These are phyloP conservation scores for Andrena fulva DNA, from an alignment of 2,888 invertebrate species.

Conservation along the genomic window DNA sequence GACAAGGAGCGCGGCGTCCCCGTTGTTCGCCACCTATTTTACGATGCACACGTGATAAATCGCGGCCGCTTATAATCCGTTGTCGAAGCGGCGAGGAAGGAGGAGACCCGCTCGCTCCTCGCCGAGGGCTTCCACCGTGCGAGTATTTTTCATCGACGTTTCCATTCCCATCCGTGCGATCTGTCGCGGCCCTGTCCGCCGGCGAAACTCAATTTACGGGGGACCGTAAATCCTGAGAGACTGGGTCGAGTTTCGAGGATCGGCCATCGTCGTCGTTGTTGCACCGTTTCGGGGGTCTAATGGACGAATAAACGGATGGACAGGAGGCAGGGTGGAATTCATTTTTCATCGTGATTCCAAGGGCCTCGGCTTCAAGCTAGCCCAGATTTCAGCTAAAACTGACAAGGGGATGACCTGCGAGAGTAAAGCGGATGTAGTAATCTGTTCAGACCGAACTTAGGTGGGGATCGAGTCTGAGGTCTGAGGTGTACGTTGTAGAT, in stretches of 20 bases:
- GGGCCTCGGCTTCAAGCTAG: background rate
- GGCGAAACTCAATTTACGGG: conserved; percentile 63
- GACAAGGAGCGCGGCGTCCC: background rate
- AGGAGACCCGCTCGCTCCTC: conserved; percentile 23
- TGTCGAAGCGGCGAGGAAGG: background rate
- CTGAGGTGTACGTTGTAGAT: no score
- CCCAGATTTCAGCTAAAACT: no score
- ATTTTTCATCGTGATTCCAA: conserved; percentile 17
- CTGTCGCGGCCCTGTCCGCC: conserved; percentile 46
- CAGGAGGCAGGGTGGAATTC: conserved; percentile 5
- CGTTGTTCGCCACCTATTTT: conserved; percentile 15
- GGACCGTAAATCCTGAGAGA: conserved; percentile 61
- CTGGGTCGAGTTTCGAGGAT: background rate
- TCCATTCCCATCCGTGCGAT: conserved; percentile 57
- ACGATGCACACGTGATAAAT: conserved; percentile 27
- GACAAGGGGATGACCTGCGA: no score
- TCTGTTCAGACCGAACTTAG: no score
- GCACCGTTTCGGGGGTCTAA: conserved; percentile 32
- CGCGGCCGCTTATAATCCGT: conserved; percentile 34
- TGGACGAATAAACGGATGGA: conserved; percentile 32
- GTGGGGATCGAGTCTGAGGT: no score
- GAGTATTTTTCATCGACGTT: conserved; percentile 63
- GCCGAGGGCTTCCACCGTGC: background rate
- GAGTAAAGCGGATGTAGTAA: no score
- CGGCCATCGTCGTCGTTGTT: conserved; percentile 3